phyloP scores from a whole-genome alignment of 1,140 invertebrate genomes.

The Limonius californicus region DNA sequence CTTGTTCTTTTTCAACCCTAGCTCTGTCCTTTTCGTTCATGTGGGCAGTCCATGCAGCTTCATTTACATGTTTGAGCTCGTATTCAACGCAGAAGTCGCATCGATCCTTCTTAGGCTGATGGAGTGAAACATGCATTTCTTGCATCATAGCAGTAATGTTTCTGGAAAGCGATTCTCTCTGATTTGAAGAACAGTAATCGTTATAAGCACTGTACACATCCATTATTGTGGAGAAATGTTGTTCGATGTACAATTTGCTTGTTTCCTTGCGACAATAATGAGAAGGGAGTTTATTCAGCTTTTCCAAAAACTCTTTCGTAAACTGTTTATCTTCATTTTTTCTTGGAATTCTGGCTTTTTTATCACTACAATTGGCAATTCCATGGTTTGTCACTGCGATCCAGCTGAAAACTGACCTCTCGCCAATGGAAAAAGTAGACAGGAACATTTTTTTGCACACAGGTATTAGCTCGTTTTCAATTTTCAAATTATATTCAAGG shows the following conservation, averaged over 20 bases:
- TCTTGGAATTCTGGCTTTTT: neutral
- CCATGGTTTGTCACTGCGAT: neutral
- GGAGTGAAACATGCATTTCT: constrained; percentile 37
- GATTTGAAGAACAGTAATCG: neutral
- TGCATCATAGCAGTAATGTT: constrained; percentile 24
- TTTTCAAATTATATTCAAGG: neutral
- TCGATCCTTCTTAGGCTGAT: constrained; percentile 44
- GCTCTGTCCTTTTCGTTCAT: neutral
- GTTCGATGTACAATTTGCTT: constrained; percentile 20
- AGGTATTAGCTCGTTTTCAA: neutral
- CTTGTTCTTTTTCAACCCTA: neutral
- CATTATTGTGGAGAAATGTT: constrained; percentile 12
- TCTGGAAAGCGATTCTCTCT: neutral
- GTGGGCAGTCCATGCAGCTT: neutral
- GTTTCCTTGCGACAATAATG: constrained; percentile 1
- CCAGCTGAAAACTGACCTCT: neutral
- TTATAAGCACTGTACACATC: neutral
- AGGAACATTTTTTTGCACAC: neutral
- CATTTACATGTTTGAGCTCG: neutral
- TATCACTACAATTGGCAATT: neutral
- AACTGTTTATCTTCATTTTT: neutral
- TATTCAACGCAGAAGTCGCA: constrained; percentile 38
- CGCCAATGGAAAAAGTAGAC: neutral
- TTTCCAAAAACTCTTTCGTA: neutral
- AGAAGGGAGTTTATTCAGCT: neutral